These are phyloP conservation scores for Lepidothrix coronata DNA, from an alignment of 2,113 vertebrate species.

Conservation along the genomic window DNA sequence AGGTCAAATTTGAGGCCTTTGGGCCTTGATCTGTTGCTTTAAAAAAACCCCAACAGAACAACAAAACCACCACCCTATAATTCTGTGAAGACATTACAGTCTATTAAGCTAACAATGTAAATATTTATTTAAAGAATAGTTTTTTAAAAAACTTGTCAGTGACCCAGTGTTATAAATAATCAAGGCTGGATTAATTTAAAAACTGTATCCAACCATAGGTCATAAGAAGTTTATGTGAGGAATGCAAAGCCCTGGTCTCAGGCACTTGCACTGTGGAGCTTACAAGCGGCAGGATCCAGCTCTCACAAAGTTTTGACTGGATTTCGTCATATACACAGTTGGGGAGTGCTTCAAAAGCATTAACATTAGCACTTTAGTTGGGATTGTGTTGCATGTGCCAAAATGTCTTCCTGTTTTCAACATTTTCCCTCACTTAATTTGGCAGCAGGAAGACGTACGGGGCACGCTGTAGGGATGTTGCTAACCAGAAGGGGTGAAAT, in stretches of 20 bases:
- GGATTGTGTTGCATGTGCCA: slow-evolving; percentile 7
- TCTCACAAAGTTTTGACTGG: background rate
- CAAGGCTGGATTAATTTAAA: slow-evolving; percentile 25
- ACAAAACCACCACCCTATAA: background rate
- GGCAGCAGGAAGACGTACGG: background rate
- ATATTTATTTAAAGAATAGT: slow-evolving; percentile 1
- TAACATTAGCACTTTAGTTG: background rate
- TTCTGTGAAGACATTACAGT: background rate
- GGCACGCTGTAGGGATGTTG: background rate
- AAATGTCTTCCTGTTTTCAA: slow-evolving; percentile 16
- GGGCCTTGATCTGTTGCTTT: background rate
- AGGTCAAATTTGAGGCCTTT: background rate
- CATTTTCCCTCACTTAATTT: background rate
- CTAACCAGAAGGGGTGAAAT: background rate
- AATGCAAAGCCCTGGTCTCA: background rate
- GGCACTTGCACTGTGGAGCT: background rate
- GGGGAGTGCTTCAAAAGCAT: background rate
- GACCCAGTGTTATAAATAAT: slow-evolving; percentile 29
- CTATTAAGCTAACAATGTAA: slow-evolving; percentile 12
- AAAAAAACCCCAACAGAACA: background rate
- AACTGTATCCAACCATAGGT: slow-evolving; percentile 6
- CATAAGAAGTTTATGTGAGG: slow-evolving; percentile 36
- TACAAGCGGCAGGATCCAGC: background rate
- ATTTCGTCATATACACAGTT: background rate
- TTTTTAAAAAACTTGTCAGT: background rate